Base-by-base conservation (phyloP, 2,113 vertebrate genomes). In the Oreochromis niloticus region DNA sequence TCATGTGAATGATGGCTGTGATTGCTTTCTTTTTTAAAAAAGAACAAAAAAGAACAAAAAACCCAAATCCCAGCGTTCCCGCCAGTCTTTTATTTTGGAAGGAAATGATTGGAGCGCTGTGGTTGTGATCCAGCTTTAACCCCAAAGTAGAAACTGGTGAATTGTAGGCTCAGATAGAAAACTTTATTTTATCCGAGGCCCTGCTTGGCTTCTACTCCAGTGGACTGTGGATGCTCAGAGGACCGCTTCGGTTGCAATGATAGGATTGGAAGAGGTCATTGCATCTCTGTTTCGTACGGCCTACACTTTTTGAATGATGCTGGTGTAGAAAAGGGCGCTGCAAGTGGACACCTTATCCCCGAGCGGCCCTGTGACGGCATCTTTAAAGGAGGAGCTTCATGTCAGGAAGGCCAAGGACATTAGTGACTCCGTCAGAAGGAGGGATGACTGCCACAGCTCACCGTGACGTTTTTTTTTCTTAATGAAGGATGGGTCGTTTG, bases 401-500 rank as follows among this genome's bases (percentile, higher is more conserved):
- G 41, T 84, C 61, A n/a, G 39, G 84, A 91, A 68, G 12, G 56
- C 30, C 80, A 88, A 81, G 61, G 83, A 85, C 41, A 48, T 63
- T 71, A 87, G 66, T 52, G 80, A 84, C 52, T 88, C 61, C 19
- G 52, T 83, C 66, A 36, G 82, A 92, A 56, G n/a, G 24, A 46
- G 73, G 66, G 27, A 81, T 22, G 85, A 84, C 80, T 57, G 30
- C 86, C 85, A 82, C 57, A 82, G 87, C 85, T 91, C 12, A n/a
- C 56, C 9, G 7, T 85, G 79, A 78, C 27, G 41, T 66, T 86
- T 81, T 48, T 12, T 39, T 17, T 19, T 41, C 22, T 4, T 73
- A 87, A 81, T 81, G 78, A 91, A 92, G 88, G 89, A 89, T 92
- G 41, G 2, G 50, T 82, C 55, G 55, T 91, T 88, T 83, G 90